These are phyloP conservation scores for Macrotrachela quadricornifera DNA, from an alignment of 1,140 invertebrate genomes.

Conservation along the genomic window DNA sequence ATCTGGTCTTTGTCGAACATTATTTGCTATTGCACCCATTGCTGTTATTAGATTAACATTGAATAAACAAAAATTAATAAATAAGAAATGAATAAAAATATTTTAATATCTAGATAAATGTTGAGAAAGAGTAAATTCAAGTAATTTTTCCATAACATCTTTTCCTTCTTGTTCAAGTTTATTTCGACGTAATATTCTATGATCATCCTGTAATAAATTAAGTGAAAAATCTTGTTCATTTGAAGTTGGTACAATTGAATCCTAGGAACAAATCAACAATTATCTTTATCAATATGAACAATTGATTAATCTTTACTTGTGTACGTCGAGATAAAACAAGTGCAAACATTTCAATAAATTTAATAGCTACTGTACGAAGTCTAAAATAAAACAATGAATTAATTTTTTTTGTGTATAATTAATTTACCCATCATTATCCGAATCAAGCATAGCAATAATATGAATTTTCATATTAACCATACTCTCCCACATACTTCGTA, in stretches of 20 bases:
- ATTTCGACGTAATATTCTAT: slow-evolving; percentile 42
- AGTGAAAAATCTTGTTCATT: slow-evolving; percentile 55
- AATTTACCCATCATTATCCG: slow-evolving; percentile 39
- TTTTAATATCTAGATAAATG: slow-evolving; percentile 50
- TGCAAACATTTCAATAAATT: slow-evolving; percentile 79
- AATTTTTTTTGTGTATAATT: background rate
- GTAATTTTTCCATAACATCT: slow-evolving; percentile 59
- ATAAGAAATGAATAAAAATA: too few species aligned
- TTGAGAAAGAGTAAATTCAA: slow-evolving; percentile 76
- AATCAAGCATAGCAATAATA: slow-evolving; percentile 48
- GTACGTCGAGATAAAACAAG: slow-evolving; percentile 50
- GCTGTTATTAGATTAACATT: slow-evolving; percentile 88
- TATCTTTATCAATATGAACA: background rate
- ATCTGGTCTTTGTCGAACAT: slow-evolving; percentile 65
- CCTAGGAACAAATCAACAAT: slow-evolving; percentile 18
- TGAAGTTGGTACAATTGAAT: slow-evolving; percentile 33
- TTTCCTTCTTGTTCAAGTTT: slow-evolving; percentile 81
- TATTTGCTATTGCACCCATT: slow-evolving; percentile 66
- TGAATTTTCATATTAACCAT: slow-evolving; percentile 55
- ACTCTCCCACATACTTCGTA: slow-evolving; percentile 63
- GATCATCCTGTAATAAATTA: slow-evolving; percentile 56
- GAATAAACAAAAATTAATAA: too few species aligned
- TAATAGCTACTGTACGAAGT: slow-evolving; percentile 59
- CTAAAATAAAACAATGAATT: slow-evolving; percentile 11
- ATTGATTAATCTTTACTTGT: slow-evolving; percentile 17